phyloP scores from a whole-genome alignment of 2,797 vertebrate species.

The Enteromius afrohamiltoni region DNA sequence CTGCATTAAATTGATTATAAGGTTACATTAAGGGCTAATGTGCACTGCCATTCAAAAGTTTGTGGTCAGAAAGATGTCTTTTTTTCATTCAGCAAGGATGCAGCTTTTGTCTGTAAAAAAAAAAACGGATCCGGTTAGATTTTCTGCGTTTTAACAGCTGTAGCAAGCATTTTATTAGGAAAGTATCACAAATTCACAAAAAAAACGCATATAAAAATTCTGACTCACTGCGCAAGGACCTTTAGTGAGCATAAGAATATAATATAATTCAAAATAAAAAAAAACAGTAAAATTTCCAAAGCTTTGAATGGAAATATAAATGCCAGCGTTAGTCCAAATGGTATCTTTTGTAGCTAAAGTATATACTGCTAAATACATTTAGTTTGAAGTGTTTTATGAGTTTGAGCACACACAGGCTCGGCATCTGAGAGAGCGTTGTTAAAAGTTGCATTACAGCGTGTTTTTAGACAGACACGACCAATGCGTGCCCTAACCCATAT shows the following conservation, averaged over 20 bases:
- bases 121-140: no score
- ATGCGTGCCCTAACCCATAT: constrained; percentile 9
- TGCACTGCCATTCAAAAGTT: not conserved
- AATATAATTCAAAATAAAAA: no score
- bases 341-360: not conserved
- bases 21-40: not conserved
- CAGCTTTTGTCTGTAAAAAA: no score
- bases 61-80: not conserved
- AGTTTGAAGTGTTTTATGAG: constrained; percentile 54
- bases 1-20: not conserved
- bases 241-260: no score
- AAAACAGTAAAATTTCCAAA: no score
- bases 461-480: not conserved
- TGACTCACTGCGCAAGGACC: no score
- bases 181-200: no score
- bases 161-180: no score
- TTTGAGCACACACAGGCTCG: constrained; percentile 60
- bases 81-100: not conserved
- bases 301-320: not conserved
- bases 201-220: no score
- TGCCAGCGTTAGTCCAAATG: not conserved
- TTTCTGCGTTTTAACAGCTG: no score
- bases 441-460: constrained; percentile 50
- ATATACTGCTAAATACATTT: not conserved
- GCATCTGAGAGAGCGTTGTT: constrained; percentile 21